These are phyloP conservation scores for Xiphias gladius DNA, from an alignment of 2,113 vertebrate genomes.

Conservation along the genomic window DNA sequence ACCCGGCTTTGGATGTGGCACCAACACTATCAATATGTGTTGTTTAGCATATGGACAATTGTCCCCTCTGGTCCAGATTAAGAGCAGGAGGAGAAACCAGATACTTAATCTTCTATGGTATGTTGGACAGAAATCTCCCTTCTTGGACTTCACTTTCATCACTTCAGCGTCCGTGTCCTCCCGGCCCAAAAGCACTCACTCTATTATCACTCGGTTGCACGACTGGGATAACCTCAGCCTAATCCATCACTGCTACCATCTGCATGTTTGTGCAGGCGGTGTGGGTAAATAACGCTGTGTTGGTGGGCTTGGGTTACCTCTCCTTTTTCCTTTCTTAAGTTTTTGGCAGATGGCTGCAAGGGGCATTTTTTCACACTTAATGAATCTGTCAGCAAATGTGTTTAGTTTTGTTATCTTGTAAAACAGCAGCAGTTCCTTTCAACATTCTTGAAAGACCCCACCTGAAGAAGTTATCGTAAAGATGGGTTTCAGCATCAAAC, in stretches of 20 bases:
- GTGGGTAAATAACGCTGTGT: conserved; percentile 77
- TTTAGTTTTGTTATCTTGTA: conserved; percentile 73
- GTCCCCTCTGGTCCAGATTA: conserved; percentile 74
- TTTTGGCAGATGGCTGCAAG: conserved; percentile 66
- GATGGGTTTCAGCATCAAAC: conserved; percentile 31
- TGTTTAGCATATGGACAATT: conserved; percentile 72
- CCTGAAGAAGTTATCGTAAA: conserved; percentile 37
- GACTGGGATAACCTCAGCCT: conserved; percentile 72
- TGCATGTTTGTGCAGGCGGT: conserved; percentile 80
- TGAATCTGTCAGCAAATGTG: conserved; percentile 80
- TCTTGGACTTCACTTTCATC: conserved; percentile 77
- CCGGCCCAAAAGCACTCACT: conserved; percentile 59
- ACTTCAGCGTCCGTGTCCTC: conserved; percentile 62
- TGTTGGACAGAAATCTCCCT: conserved; percentile 67
- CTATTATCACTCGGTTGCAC: conserved; percentile 65
- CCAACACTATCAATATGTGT: conserved; percentile 59
- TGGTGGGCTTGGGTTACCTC: conserved; percentile 76
- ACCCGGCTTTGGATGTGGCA: conserved; percentile 75
- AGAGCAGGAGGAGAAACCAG: conserved; percentile 72
- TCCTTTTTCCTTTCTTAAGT: conserved; percentile 40
- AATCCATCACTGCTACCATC: conserved; percentile 82
- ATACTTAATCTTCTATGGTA: conserved; percentile 78
- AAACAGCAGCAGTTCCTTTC: conserved; percentile 68
- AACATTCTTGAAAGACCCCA: conserved; percentile 65
- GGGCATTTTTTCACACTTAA: conserved; percentile 75